A percentile compares a stretch with the other conserved stretches of the same genome.
Evolutionary conservation across 2,797 vertebrate genomes (phyloP).

Genomic region (Dermochelys coriacea): DNA sequence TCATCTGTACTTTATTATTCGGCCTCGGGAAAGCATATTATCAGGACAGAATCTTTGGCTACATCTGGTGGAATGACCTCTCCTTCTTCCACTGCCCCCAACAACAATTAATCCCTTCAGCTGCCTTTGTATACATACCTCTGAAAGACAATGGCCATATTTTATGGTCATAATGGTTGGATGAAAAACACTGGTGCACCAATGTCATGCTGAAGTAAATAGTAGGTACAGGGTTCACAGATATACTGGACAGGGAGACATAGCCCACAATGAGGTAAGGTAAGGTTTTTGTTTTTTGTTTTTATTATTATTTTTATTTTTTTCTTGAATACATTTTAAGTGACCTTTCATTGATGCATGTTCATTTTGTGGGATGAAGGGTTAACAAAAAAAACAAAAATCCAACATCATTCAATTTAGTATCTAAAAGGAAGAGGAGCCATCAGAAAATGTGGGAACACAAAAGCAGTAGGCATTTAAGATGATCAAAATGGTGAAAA

Average conservation of each 20-base stretch:
- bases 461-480: not conserved
- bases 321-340: not conserved
- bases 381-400: not conserved
- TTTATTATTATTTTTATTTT: not conserved
- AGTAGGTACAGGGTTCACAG: not conserved
- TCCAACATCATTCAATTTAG: not conserved
- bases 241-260: not conserved
- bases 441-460: not conserved
- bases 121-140: not conserved
- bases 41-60: not conserved
- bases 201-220: not conserved
- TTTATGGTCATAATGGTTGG: not conserved
- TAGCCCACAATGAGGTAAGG: not conserved
- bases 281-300: not conserved
- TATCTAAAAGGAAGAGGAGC: not conserved
- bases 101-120: not conserved
- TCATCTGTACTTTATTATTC: too few species aligned
- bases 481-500: not conserved
- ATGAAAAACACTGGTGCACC: not conserved
- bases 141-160: not conserved
- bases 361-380: constrained; percentile 6
- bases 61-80: not conserved
- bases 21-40: not conserved
- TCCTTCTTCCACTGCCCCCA: not conserved
- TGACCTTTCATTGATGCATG: not conserved